A percentile compares a stretch with the other conserved stretches of the same genome.
phyloP scores from a whole-genome alignment of 2,113 vertebrate genomes.

The Salvelinus namaycush region DNA sequence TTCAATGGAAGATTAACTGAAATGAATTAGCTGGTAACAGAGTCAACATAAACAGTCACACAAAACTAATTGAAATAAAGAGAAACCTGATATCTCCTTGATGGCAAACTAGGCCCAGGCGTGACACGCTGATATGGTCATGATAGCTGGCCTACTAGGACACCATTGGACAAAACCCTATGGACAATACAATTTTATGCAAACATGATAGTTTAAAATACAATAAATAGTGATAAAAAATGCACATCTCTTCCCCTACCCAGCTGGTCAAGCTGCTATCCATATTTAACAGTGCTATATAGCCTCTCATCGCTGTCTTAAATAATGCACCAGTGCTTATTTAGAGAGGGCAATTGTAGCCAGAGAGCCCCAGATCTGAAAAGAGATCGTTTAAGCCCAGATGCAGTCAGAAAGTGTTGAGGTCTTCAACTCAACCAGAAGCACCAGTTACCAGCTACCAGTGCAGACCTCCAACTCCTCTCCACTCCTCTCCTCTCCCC shows the following conservation, averaged over 20 bases:
- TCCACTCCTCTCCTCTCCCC: too few relatives aligned
- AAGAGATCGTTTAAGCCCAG: slow-evolving; percentile 28
- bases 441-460: neutral
- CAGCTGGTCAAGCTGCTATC: too few relatives aligned
- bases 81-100: slow-evolving; percentile 28
- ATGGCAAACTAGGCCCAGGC: slow-evolving; percentile 19
- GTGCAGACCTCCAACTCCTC: neutral
- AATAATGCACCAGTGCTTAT: slow-evolving; percentile 64
- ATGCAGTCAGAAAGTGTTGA: slow-evolving; percentile 13
- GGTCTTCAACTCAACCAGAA: slow-evolving; percentile 1
- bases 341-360: slow-evolving; percentile 29
- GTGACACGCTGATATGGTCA: slow-evolving; percentile 34
- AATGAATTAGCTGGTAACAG: neutral
- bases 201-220: slow-evolving; percentile 36
- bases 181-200: slow-evolving; percentile 30
- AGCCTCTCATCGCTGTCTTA: slow-evolving; percentile 46
- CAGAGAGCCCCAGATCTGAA: slow-evolving; percentile 27
- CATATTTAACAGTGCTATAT: slow-evolving; percentile 14
- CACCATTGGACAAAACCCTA: slow-evolving; percentile 35
- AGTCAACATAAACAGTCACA: neutral
- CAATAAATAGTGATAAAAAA: slow-evolving; percentile 41
- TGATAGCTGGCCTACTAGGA: neutral
- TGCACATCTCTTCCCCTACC: slow-evolving; percentile 5
- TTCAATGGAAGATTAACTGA: neutral
- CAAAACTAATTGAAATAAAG: neutral